phyloP scores from a whole-genome alignment of 1,140 invertebrate species.

The Apis mellifera region DNA sequence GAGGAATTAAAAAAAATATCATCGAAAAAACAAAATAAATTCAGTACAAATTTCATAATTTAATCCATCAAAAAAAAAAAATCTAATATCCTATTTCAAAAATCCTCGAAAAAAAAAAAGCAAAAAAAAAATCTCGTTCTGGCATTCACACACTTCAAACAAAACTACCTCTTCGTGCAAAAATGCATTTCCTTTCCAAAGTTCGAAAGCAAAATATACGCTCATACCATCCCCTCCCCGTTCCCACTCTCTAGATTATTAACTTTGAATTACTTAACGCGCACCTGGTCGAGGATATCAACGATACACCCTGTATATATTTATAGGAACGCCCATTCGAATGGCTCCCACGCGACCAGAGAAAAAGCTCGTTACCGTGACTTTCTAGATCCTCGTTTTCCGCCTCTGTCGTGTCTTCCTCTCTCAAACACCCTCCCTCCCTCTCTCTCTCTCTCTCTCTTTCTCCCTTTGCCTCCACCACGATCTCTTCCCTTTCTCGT shows the following conservation, averaged over 20 bases:
- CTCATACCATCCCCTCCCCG: no score
- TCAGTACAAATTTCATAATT: no score
- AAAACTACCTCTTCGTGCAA: not conserved
- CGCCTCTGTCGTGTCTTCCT: not conserved
- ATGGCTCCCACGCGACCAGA: conserved; percentile 55
- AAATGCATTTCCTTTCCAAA: not conserved
- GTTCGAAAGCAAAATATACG: not conserved
- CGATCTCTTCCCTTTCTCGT: conserved; percentile 35
- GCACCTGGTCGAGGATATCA: not conserved
- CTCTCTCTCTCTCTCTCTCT: no score
- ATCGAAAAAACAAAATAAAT: no score
- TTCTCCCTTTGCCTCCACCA: not conserved
- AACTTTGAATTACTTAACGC: not conserved
- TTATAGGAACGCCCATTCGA: conserved; percentile 42
- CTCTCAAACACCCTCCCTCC: not conserved
- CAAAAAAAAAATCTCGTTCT: no score
- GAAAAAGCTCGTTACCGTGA: conserved; percentile 62
- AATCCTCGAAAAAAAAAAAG: no score
- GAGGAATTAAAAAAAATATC: no score
- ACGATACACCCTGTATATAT: conserved; percentile 41
- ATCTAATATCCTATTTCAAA: no score
- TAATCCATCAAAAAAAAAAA: no score
- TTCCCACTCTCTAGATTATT: not conserved
- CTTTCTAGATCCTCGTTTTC: conserved; percentile 42
- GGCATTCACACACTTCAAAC: not conserved